Percentiles rank a stretch among this genome's conserved stretches.
Conservation (phyloP, 2,888 invertebrate species). For the Piscicola geometra region DNA sequence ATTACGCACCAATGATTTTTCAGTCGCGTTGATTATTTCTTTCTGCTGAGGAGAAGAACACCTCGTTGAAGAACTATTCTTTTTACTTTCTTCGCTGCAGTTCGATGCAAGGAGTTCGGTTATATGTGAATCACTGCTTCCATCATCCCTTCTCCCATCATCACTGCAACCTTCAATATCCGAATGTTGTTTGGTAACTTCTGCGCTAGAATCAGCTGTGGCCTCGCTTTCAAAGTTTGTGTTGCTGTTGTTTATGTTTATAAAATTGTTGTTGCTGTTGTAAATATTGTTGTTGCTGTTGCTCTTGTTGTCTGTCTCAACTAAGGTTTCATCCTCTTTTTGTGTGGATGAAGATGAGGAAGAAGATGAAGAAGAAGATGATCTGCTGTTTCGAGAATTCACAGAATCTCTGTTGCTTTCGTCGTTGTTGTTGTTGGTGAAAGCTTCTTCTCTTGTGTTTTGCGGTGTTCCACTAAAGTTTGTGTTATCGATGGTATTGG, state of each 20-base stretch:
- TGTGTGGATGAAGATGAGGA: neutral
- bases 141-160: too few relatives aligned
- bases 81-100: too few relatives aligned
- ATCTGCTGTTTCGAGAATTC: neutral
- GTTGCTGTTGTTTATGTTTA: neutral
- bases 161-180: too few relatives aligned
- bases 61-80: too few relatives aligned
- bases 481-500: neutral
- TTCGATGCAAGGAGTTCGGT: too few relatives aligned
- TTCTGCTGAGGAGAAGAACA: too few relatives aligned
- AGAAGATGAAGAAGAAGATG: neutral
- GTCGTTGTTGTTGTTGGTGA: neutral
- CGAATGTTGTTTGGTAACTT: too few relatives aligned
- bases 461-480: neutral
- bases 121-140: too few relatives aligned
- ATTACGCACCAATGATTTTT: too few relatives aligned
- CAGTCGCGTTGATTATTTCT: too few relatives aligned
- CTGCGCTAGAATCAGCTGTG: too few relatives aligned
- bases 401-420: neutral
- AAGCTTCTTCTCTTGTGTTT: neutral
- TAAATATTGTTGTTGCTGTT: neutral
- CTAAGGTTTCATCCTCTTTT: neutral
- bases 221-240: neutral
- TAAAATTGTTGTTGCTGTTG: neutral
- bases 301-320: neutral